Conservation (phyloP, 1,140 invertebrate genomes). For the Muscidifurax raptorellus region DNA sequence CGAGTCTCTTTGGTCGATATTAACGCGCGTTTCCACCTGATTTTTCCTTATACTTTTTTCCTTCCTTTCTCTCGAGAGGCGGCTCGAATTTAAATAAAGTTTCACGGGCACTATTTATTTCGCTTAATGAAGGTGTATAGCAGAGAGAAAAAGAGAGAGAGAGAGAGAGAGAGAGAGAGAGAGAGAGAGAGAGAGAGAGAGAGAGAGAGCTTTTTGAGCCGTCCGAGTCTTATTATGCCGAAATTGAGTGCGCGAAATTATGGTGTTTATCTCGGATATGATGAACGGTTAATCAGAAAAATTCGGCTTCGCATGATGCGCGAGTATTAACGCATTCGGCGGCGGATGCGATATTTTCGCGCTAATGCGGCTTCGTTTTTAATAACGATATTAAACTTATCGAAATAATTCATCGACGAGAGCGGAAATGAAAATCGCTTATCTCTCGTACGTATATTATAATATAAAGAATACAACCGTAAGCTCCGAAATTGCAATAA, state of each 20-base stretch:
- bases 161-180: no score
- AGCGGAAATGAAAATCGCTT: not conserved
- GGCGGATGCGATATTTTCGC: not conserved
- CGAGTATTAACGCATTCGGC: not conserved
- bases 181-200: not conserved
- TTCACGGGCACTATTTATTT: not conserved
- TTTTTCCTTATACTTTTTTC: not conserved
- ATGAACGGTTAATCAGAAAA: constrained; percentile 5
- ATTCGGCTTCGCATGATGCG: no score
- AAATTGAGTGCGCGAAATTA: not conserved
- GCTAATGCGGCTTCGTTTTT: not conserved
- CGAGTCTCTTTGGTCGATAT: not conserved
- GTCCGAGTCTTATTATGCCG: not conserved
- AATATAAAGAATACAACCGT: no score
- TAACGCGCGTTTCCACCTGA: not conserved
- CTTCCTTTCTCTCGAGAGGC: not conserved
- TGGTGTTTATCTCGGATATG: constrained; percentile 9
- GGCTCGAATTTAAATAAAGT: not conserved
- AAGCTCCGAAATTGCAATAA: not conserved
- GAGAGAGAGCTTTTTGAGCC: not conserved
- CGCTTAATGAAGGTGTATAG: not conserved
- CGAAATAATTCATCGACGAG: not conserved
- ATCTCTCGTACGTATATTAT: no score
- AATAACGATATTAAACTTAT: not conserved
- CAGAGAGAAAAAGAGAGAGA: not conserved